Conservation (phyloP, 2,888 invertebrate genomes). For the Limnephilus auricula region DNA sequence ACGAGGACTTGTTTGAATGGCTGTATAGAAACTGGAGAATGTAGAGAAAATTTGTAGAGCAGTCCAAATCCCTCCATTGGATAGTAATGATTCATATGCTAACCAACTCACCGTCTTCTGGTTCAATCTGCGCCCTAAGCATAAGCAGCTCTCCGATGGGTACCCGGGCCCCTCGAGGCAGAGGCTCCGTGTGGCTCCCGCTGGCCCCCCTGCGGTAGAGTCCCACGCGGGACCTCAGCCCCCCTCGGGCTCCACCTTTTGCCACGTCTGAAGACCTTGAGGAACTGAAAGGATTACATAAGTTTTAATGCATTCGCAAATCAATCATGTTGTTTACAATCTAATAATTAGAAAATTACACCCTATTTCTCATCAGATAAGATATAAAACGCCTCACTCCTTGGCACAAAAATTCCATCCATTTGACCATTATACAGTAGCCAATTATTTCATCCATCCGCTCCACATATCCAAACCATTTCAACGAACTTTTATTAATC, state of each 20-base stretch:
- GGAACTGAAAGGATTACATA: slow-evolving; percentile 68
- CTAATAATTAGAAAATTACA: too few relatives aligned
- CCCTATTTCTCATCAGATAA: too few relatives aligned
- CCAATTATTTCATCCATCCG: not conserved
- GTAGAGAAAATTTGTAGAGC: too few relatives aligned
- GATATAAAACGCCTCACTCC: too few relatives aligned
- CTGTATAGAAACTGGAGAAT: too few relatives aligned
- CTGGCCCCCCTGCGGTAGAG: slow-evolving; percentile 74
- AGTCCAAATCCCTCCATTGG: too few relatives aligned
- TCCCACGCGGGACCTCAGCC: slow-evolving; percentile 76
- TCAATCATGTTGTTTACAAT: too few relatives aligned
- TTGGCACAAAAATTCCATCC: not conserved
- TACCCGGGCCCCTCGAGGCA: slow-evolving; percentile 76
- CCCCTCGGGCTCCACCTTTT: slow-evolving; percentile 77
- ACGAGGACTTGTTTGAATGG: too few relatives aligned
- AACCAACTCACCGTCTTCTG: slow-evolving; percentile 76
- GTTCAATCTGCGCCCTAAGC: slow-evolving; percentile 75
- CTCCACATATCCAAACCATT: not conserved
- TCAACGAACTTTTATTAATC: not conserved
- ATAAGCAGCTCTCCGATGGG: slow-evolving; percentile 79
- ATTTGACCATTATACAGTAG: not conserved
- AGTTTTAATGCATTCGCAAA: too few relatives aligned
- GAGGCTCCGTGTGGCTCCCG: slow-evolving; percentile 75
- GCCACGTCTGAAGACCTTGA: slow-evolving; percentile 73
- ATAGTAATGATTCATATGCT: too few relatives aligned